Conservation (phyloP, 2,888 invertebrate genomes). For the Arrhopalites spinosus region DNA sequence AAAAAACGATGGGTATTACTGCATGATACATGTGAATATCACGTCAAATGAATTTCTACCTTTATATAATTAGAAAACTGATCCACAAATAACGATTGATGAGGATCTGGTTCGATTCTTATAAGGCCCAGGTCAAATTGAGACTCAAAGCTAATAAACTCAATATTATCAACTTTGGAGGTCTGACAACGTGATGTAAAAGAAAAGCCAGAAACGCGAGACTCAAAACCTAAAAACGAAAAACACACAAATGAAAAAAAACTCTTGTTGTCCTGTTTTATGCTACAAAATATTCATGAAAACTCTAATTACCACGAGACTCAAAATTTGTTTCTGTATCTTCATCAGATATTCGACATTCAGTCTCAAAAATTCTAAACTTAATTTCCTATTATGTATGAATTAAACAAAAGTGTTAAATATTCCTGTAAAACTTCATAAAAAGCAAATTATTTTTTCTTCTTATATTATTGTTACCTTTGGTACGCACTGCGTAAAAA, state of each 20-base stretch:
- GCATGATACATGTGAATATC: neutral
- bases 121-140: conserved; percentile 55
- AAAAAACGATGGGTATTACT: neutral
- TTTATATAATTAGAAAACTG: conserved; percentile 56
- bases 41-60: too few species aligned
- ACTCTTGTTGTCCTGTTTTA: too few species aligned
- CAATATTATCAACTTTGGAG: conserved; percentile 43
- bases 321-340: conserved; percentile 50
- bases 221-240: too few species aligned
- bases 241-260: too few species aligned
- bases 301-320: too few species aligned
- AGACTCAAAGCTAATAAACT: conserved; percentile 53
- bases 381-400: conserved; percentile 50
- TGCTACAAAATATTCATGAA: too few species aligned
- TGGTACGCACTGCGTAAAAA: conserved; percentile 53
- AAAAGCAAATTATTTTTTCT: too few species aligned
- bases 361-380: conserved; percentile 54
- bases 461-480: too few species aligned
- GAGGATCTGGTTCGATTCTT: conserved; percentile 54
- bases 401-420: conserved; percentile 9
- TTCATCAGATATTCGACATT: conserved; percentile 51
- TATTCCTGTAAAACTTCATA: too few species aligned
- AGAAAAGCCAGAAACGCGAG: conserved; percentile 53
- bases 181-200: conserved; percentile 54
- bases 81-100: conserved; percentile 54